Conservation (phyloP, 2,797 vertebrate species). For the Myiotriccus ornatus region DNA sequence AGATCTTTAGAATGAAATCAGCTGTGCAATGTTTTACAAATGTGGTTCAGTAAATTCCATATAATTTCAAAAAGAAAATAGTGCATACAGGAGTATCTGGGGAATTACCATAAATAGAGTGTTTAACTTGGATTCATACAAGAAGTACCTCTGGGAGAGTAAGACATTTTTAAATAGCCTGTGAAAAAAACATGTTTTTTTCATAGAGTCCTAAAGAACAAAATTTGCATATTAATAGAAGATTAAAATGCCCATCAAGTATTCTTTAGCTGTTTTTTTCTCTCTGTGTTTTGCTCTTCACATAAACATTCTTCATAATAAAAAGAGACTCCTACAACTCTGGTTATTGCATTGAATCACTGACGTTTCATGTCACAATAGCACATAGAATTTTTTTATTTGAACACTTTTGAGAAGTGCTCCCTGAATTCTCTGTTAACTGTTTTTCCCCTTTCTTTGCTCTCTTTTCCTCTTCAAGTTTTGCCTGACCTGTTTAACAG, state of each 20-base stretch:
- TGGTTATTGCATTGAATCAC: constrained; percentile 59
- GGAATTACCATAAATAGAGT: constrained; percentile 73
- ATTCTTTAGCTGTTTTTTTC: constrained; percentile 72
- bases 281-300: constrained; percentile 73
- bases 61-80: constrained; percentile 76
- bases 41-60: constrained; percentile 73
- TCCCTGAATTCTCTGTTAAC: constrained; percentile 56
- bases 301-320: constrained; percentile 73
- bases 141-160: constrained; percentile 73
- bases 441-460: neutral
- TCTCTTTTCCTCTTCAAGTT: neutral
- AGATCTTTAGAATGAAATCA: constrained; percentile 76
- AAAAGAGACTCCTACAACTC: constrained; percentile 68
- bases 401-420: constrained; percentile 49
- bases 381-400: constrained; percentile 52
- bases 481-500: neutral
- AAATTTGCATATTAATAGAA: constrained; percentile 81
- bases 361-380: constrained; percentile 68
- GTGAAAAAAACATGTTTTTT: constrained; percentile 56
- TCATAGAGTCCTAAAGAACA: constrained; percentile 71
- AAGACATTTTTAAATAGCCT: constrained; percentile 72
- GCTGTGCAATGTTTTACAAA: constrained; percentile 79
- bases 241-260: constrained; percentile 77
- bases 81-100: constrained; percentile 57
- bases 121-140: constrained; percentile 72